Evolutionary conservation across 2,113 vertebrate species (phyloP).

Genomic region (Pangasianodon gigas): DNA sequence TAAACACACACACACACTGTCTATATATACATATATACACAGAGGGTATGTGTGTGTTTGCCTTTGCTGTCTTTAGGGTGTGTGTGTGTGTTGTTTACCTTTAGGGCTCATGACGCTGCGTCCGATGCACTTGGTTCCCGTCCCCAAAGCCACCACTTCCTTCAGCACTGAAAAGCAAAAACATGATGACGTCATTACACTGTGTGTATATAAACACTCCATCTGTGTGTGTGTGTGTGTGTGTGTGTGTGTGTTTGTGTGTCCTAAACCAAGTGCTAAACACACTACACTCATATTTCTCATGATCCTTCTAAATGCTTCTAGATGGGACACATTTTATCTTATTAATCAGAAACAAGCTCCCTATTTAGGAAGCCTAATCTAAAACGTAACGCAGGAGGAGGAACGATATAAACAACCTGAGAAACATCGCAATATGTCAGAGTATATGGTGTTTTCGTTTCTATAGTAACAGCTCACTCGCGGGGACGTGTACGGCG

Average conservation of each 20-base stretch:
- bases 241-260: background rate
- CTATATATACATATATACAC: background rate
- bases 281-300: background rate
- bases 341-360: background rate
- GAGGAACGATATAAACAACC: background rate
- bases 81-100: slow-evolving; percentile 70
- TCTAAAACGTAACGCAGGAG: too few species aligned
- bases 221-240: background rate
- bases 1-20: background rate
- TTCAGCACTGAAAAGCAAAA: slow-evolving; percentile 66
- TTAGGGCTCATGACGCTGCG: slow-evolving; percentile 81
- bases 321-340: background rate
- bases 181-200: too few species aligned
- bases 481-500: background rate
- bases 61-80: background rate
- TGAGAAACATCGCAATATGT: background rate
- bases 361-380: too few species aligned
- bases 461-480: background rate
- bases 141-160: slow-evolving; percentile 91
- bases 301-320: too few species aligned
- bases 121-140: slow-evolving; percentile 95
- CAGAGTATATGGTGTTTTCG: background rate
- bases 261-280: background rate
- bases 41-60: background rate
- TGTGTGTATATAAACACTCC: background rate